Percentiles rank a stretch among this genome's conserved stretches.
phyloP scores from a whole-genome alignment of 2,113 vertebrate species.

The Ahaetulla prasina region DNA sequence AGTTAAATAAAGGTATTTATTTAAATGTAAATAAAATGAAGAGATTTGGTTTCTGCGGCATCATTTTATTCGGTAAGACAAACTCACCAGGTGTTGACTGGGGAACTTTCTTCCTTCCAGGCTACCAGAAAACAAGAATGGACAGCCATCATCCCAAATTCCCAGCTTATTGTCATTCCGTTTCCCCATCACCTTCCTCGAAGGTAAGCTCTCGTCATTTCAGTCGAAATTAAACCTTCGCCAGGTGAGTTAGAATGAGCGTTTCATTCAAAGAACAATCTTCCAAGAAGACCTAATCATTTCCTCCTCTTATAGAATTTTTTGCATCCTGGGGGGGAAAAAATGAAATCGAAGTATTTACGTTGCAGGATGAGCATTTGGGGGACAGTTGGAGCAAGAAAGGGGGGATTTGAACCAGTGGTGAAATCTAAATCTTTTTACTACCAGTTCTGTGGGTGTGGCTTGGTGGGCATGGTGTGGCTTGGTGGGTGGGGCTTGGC shows the following conservation, averaged over 20 bases:
- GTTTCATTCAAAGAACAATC: neutral
- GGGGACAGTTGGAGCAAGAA: too few relatives aligned
- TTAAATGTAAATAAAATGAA: neutral
- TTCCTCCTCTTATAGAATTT: neutral
- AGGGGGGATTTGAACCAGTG: too few relatives aligned
- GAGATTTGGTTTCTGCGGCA: neutral
- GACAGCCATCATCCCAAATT: constrained; percentile 98
- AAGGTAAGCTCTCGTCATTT: constrained; percentile 72
- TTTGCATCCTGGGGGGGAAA: too few relatives aligned
- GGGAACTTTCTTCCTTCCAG: constrained; percentile 64
- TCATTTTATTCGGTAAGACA: neutral
- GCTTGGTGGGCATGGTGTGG: too few relatives aligned
- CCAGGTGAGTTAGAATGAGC: neutral
- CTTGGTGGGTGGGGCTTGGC: too few relatives aligned
- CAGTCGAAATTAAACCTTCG: neutral
- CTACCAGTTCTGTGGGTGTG: too few relatives aligned
- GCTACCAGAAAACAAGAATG: constrained; percentile 85
- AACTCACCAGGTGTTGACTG: constrained; percentile 21
- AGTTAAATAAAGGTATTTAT: neutral
- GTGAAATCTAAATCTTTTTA: too few relatives aligned
- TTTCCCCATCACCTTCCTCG: constrained; percentile 85
- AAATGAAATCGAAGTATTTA: too few relatives aligned
- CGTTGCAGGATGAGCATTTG: too few relatives aligned
- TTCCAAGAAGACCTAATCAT: neutral
- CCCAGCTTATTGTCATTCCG: constrained; percentile 96